A percentile compares a stretch with the other conserved stretches of the same genome.
These are phyloP conservation scores for Delphinapterus leucas DNA, from an alignment of 2,113 vertebrate genomes.

Conservation along the genomic window DNA sequence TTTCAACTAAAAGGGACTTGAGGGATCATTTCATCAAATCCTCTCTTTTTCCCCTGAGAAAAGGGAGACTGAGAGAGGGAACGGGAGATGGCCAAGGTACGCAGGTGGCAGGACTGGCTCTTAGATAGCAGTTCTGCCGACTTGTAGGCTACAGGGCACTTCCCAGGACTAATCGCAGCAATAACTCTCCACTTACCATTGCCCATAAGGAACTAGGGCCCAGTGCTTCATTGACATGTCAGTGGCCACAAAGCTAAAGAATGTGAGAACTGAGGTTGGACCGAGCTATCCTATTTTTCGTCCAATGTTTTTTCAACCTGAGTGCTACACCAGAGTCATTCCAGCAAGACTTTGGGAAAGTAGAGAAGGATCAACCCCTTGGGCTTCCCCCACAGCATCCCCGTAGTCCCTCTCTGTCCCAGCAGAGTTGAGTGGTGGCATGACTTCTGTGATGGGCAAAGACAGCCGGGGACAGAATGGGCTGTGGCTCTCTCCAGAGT, in stretches of 20 bases:
- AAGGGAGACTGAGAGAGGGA: background rate
- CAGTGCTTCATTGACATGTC: accelerated
- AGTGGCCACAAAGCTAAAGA: background rate
- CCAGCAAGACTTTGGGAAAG: background rate
- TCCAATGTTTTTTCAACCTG: background rate
- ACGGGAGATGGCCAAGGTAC: accelerated
- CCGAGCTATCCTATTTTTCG: background rate
- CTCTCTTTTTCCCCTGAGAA: background rate
- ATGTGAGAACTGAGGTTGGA: background rate
- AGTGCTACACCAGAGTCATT: background rate
- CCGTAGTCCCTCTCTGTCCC: accelerated
- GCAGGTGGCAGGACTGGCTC: background rate
- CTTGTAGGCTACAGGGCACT: accelerated
- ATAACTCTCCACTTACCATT: background rate
- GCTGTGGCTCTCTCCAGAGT: background rate
- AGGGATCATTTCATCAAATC: background rate
- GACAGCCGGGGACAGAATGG: background rate
- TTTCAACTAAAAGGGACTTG: background rate
- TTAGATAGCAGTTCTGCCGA: background rate
- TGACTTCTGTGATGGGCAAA: background rate
- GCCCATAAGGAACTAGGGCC: background rate
- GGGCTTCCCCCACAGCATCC: background rate
- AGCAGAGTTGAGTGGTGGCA: accelerated
- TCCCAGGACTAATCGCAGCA: accelerated
- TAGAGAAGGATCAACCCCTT: accelerated